Conservation (phyloP, 2,888 invertebrate genomes). For the Apomyelois bistriatella region DNA sequence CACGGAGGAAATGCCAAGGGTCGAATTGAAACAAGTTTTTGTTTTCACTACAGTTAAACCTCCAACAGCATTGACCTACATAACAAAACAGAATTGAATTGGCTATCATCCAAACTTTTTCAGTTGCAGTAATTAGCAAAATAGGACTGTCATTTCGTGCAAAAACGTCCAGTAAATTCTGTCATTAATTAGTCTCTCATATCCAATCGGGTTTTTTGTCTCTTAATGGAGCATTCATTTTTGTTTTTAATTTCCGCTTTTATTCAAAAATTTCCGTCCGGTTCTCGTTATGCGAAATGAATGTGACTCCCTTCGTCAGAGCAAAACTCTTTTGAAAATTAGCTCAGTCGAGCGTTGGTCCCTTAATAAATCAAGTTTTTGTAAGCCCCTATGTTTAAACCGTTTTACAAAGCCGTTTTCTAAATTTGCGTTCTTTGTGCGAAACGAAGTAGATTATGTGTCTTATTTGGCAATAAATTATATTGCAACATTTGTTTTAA, state of each 20-base stretch:
- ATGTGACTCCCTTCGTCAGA: conserved; percentile 38
- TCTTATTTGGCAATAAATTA: neutral
- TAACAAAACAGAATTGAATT: conserved; percentile 7
- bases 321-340: conserved; percentile 56
- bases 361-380: conserved; percentile 58
- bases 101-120: conserved; percentile 12
- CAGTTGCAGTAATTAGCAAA: conserved; percentile 10
- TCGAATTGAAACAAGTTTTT: conserved; percentile 4
- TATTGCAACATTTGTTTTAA: neutral
- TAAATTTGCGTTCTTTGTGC: conserved; percentile 13
- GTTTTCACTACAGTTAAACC: neutral
- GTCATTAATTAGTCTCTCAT: conserved; percentile 33
- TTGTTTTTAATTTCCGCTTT: conserved; percentile 44
- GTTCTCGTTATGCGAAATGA: conserved; percentile 38
- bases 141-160: conserved; percentile 8
- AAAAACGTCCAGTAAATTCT: conserved; percentile 22
- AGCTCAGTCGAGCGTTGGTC: conserved; percentile 40
- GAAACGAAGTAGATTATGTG: conserved; percentile 8
- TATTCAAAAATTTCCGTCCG: conserved; percentile 39
- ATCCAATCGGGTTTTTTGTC: conserved; percentile 45
- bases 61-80: conserved; percentile 3
- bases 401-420: conserved; percentile 7
- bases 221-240: conserved; percentile 41
- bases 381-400: conserved; percentile 32
- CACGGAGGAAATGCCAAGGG: neutral